Percentiles rank a stretch among this genome's conserved stretches.
Conservation (phyloP, 2,888 invertebrate species). For the Stictocephala bisonia region DNA sequence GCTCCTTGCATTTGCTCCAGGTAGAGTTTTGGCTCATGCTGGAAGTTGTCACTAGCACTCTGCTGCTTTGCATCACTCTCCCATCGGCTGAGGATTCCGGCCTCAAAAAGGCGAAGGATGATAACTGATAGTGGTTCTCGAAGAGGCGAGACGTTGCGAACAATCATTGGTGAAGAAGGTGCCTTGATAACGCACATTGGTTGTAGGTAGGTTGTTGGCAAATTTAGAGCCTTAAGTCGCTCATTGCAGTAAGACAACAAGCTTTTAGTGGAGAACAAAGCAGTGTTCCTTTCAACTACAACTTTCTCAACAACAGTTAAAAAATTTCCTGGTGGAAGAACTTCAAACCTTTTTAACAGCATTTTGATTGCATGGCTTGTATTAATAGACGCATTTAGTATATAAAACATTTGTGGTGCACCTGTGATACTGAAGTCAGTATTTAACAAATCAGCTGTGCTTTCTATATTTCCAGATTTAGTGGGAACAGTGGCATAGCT, state of each 20-base stretch:
- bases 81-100: conserved; percentile 42
- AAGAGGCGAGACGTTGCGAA: conserved; percentile 39
- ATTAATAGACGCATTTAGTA: conserved; percentile 53
- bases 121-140: conserved; percentile 36
- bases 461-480: conserved; percentile 55
- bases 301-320: conserved; percentile 47
- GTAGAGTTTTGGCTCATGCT: conserved; percentile 26
- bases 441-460: conserved; percentile 52
- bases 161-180: conserved; percentile 42
- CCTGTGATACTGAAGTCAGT: conserved; percentile 56
- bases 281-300: conserved; percentile 47
- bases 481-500: conserved; percentile 59
- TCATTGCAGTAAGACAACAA: conserved; percentile 41
- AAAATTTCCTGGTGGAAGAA: conserved; percentile 52
- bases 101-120: conserved; percentile 40
- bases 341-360: conserved; percentile 52
- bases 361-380: conserved; percentile 47
- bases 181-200: conserved; percentile 41
- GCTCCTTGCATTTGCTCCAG: conserved; percentile 43
- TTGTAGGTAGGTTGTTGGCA: conserved; percentile 27
- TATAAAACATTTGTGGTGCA: conserved; percentile 53
- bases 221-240: conserved; percentile 31
- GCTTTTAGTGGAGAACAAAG: conserved; percentile 51
- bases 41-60: not conserved
- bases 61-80: conserved; percentile 19